Base-by-base conservation (phyloP, 2,888 invertebrate species). In the Aplocera efformata region DNA sequence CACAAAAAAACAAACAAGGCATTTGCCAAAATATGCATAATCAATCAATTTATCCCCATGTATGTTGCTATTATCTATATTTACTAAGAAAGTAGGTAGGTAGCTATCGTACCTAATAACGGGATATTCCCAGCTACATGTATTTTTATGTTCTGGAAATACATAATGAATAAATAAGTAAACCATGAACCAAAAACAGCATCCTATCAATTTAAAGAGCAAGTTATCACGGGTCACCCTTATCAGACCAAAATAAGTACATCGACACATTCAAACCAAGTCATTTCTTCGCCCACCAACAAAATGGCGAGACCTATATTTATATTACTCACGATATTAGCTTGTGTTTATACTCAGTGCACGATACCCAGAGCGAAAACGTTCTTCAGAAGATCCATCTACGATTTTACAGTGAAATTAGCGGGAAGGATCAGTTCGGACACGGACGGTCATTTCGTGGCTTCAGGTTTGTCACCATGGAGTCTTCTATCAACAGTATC, bases 401-500 rank as follows among this genome's bases (percentile, higher is more conserved):
- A 70, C 53, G 69, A 74, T n/a, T 79, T 78, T 24, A 63, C 72
- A 0, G 38, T 64, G 10, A 58, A 69, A 6, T 48, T 79, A 13
- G 53, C 63, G 4, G 50, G 45, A 7, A 60, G 78, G 37, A 58
- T 78, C 5, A 67, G 63, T 3, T 43, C 66, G 23, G 80, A 83
- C 8, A 76, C 72, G 0, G 83, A 84, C 0, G 69, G 73, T 10
- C 86, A 86, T 32, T 86, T 84, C 50, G 60, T 83, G 0, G 50
- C 72, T 0, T 83, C 84, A 0, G 71, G 79, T 0, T 47, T 84
- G 0, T 84, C 84, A 0, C 63, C 75, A 10, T 84, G 86, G 86
- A 63, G 72, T 0, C 50, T 88, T 3, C 51, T 88, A 1, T 56
- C 84, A 0, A 58, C 69, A 0, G 41, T 77, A 0, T 75, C 82